phyloP scores from a whole-genome alignment of 1,140 invertebrate species.

The Ceratitis capitata region DNA sequence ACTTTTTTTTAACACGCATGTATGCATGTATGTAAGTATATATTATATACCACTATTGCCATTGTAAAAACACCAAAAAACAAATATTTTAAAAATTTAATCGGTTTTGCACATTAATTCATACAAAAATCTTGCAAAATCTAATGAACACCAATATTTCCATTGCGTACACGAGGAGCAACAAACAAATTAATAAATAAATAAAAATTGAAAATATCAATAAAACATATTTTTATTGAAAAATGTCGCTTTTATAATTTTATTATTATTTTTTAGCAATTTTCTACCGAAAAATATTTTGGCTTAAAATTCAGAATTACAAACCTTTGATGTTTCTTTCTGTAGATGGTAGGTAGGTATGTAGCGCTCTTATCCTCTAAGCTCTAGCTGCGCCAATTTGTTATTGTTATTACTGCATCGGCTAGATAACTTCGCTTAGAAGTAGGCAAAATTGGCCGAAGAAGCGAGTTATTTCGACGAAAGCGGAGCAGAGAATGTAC shows the following conservation, averaged over 20 bases:
- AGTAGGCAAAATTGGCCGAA: too few species aligned
- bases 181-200: not conserved
- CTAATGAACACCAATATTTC: not conserved
- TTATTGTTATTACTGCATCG: too few species aligned
- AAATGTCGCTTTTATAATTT: not conserved
- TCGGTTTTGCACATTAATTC: not conserved
- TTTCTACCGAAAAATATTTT: too few species aligned
- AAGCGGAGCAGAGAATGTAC: too few species aligned
- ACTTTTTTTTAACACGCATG: not conserved
- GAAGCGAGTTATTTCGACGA: too few species aligned
- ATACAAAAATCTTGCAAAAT: not conserved
- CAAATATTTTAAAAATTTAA: not conserved
- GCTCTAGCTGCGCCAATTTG: too few species aligned
- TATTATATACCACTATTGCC: not conserved
- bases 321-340: too few species aligned
- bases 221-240: not conserved
- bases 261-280: too few species aligned
- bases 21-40: not conserved
- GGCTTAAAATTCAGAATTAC: too few species aligned
- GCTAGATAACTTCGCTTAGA: too few species aligned
- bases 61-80: not conserved
- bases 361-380: too few species aligned
- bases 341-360: too few species aligned
- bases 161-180: not conserved
- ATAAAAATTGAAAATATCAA: not conserved